phyloP scores from a whole-genome alignment of 2,797 vertebrate species.

The Siniperca undulata region DNA sequence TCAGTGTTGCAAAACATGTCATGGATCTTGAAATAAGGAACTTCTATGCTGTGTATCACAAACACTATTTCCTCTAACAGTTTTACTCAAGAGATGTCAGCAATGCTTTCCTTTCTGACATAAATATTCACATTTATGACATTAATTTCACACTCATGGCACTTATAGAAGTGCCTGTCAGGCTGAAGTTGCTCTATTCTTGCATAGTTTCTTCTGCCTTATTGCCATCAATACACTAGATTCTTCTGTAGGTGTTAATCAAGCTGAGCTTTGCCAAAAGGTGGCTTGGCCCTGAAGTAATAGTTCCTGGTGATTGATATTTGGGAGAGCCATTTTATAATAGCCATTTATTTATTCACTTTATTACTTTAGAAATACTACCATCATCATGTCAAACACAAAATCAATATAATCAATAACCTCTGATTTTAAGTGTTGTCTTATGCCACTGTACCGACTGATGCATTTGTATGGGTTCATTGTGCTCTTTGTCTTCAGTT shows the following conservation, averaged over 20 bases:
- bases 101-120: constrained; percentile 13
- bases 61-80: constrained; percentile 47
- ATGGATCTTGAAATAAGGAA: constrained; percentile 58
- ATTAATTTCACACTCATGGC: constrained; percentile 38
- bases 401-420: constrained; percentile 38
- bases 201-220: constrained; percentile 45
- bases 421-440: constrained; percentile 48
- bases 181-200: constrained; percentile 27
- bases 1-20: constrained; percentile 39
- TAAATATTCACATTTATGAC: constrained; percentile 30
- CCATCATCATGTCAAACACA: constrained; percentile 33
- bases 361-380: constrained; percentile 23
- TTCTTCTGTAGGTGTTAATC: constrained; percentile 39
- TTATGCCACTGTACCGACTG: constrained; percentile 46
- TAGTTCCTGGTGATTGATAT: constrained; percentile 18
- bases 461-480: constrained; percentile 54
- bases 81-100: constrained; percentile 37
- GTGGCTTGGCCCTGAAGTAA: constrained; percentile 26
- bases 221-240: constrained; percentile 30
- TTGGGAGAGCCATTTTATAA: constrained; percentile 23
- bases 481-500: constrained; percentile 58
- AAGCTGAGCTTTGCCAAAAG: constrained; percentile 52
- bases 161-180: constrained; percentile 3
- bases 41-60: constrained; percentile 11
- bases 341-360: constrained; percentile 13